Conservation (phyloP, 2,888 invertebrate species). For the Apodemia mormo region DNA sequence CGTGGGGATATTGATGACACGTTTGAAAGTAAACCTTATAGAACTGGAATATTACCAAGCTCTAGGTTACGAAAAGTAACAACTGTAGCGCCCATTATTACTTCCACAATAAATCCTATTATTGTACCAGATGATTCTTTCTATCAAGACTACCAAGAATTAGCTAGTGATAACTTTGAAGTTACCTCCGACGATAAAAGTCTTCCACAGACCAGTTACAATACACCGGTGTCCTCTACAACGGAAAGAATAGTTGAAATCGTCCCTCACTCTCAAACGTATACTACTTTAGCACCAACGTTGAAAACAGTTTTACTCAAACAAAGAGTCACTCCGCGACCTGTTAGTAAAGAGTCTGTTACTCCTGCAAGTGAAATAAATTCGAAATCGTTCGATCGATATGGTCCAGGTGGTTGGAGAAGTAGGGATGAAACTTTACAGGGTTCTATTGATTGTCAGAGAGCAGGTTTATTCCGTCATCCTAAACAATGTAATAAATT, state of each 20-base stretch:
- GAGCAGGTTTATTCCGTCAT: constrained; percentile 85
- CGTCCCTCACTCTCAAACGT: constrained; percentile 59
- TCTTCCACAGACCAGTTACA: constrained; percentile 53
- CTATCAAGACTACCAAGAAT: constrained; percentile 69
- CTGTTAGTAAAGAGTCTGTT: constrained; percentile 43
- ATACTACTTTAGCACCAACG: constrained; percentile 67
- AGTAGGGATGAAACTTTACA: constrained; percentile 82
- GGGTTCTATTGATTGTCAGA: constrained; percentile 83
- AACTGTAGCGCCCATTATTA: constrained; percentile 55
- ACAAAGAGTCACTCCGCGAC: constrained; percentile 56
- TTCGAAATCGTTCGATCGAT: constrained; percentile 80
- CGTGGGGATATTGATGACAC: constrained; percentile 57
- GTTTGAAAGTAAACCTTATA: constrained; percentile 54
- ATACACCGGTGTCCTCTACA: constrained; percentile 55
- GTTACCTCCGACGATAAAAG: constrained; percentile 48
- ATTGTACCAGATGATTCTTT: constrained; percentile 76
- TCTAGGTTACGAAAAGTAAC: constrained; percentile 40
- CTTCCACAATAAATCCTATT: constrained; percentile 71
- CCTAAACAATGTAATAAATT: constrained; percentile 91
- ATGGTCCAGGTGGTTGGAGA: constrained; percentile 83
- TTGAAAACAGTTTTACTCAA: constrained; percentile 66
- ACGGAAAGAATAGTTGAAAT: constrained; percentile 59
- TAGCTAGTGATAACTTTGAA: constrained; percentile 50
- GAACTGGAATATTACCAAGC: constrained; percentile 29
- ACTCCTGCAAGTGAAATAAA: constrained; percentile 52